Base-by-base conservation (phyloP, 2,797 vertebrate species). In the Chaenodraco wilsoni region DNA sequence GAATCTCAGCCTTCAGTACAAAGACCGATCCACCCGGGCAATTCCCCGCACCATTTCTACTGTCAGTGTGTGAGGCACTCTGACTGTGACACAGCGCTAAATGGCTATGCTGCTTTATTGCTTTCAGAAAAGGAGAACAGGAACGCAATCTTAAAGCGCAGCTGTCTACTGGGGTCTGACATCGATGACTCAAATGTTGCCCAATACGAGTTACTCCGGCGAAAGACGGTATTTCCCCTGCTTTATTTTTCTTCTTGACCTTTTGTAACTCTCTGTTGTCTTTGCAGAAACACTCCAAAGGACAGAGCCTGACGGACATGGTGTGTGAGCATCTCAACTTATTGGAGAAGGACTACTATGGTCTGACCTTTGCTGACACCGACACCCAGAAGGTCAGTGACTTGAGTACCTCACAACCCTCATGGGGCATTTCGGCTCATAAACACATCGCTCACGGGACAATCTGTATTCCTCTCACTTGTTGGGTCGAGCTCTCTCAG, bases 291-390 rank as follows among this genome's bases (percentile, higher is more conserved):
- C 96, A 97, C 0, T 96, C 96, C 74, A 96, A 95, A 85, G 98
- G 97, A 82, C 97, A 99, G 90, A 91, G 94, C 40, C 95, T 99
- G 61, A 95, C 98, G 66, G 96, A 98, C 85, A 84, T 96, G 92
- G 96, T 99, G 76, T 99, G 97, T 0, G 97, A 96, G 82, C 97
- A 99, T 86, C 96, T 99, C 77, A 99, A 99, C 90, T 92, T 99
- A 62, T 92, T 99, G 91, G 98, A 99, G 92, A 99, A 98, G 87
- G 98, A 99, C 90, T 99, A 99, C 93, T 99, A 96, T 0, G 97
- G 97, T 67, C 90, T 99, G 88, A 98, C 94, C 61, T 98, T 97
- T 94, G 96, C 96, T 0, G 98, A 99, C 74, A 91, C 96, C 0
- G 97, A 99, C 91, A 98, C 95, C 86, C 97, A 98, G 89, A 99